These are phyloP conservation scores for Brachionichthys hirsutus DNA, from an alignment of 2,113 vertebrate species.

Conservation along the genomic window DNA sequence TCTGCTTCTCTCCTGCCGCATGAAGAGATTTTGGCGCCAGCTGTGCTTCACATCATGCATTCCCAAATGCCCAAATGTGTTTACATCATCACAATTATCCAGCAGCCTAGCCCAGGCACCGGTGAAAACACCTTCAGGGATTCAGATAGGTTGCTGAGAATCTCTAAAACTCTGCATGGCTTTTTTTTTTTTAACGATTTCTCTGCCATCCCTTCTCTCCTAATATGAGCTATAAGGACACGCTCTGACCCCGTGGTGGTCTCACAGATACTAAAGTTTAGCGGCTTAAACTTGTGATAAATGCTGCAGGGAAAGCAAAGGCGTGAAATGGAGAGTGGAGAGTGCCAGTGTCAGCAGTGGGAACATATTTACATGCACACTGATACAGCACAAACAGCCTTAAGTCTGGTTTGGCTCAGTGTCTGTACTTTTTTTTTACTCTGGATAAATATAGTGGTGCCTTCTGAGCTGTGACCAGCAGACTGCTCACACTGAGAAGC, in stretches of 20 bases:
- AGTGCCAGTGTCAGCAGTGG: constrained; percentile 40
- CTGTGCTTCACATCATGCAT: constrained; percentile 1
- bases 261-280: constrained; percentile 41
- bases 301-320: constrained; percentile 33
- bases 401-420: constrained; percentile 7
- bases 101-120: not conserved
- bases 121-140: constrained; percentile 20
- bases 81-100: constrained; percentile 9
- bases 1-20: not conserved
- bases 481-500: not conserved
- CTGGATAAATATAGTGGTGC: constrained; percentile 6
- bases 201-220: constrained; percentile 1
- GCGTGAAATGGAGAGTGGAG: constrained; percentile 31
- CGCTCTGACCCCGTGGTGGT: constrained; percentile 31
- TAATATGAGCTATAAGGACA: constrained; percentile 18
- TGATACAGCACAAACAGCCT: constrained; percentile 41
- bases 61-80: constrained; percentile 21
- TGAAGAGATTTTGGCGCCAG: constrained; percentile 4
- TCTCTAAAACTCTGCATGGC: constrained; percentile 17
- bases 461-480: not conserved
- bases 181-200: constrained; percentile 18
- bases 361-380: constrained; percentile 47
- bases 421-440: constrained; percentile 9
- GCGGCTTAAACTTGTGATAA: constrained; percentile 28
- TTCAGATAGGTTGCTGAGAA: not conserved